These are phyloP conservation scores for Nematolebias whitei DNA, from an alignment of 2,113 vertebrate genomes.

Conservation along the genomic window DNA sequence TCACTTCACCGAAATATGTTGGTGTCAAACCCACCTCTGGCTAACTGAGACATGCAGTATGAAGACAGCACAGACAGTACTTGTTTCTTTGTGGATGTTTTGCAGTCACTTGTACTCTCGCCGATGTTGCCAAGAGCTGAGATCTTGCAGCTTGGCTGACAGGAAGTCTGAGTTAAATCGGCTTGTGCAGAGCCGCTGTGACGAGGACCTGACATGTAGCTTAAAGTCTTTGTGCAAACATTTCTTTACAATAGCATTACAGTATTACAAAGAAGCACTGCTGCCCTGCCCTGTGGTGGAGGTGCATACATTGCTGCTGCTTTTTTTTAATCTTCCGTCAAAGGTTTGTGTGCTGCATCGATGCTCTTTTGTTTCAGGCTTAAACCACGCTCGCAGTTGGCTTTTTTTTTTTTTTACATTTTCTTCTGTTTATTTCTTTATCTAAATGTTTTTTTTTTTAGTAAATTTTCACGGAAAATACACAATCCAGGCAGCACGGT, in stretches of 20 bases:
- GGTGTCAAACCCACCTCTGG: neutral
- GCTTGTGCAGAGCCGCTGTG: slow-evolving; percentile 42
- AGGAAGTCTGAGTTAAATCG: slow-evolving; percentile 18
- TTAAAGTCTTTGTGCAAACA: slow-evolving; percentile 50
- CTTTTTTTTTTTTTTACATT: slow-evolving; percentile 28
- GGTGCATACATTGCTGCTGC: neutral
- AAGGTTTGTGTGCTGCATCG: neutral
- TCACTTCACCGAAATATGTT: too few species aligned
- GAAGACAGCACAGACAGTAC: slow-evolving; percentile 1
- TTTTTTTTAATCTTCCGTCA: neutral
- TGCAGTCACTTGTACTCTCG: slow-evolving; percentile 8
- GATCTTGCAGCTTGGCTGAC: slow-evolving; percentile 38
- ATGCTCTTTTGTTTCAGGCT: neutral
- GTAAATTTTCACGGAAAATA: too few species aligned
- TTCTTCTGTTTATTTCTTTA: slow-evolving; percentile 14
- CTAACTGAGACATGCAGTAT: neutral
- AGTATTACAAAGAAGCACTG: slow-evolving; percentile 30
- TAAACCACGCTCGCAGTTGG: neutral
- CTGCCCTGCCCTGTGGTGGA: slow-evolving; percentile 17
- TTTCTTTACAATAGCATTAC: slow-evolving; percentile 41
- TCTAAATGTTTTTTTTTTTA: slow-evolving; percentile 55
- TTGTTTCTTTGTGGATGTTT: slow-evolving; percentile 6
- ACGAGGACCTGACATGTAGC: slow-evolving; percentile 44
- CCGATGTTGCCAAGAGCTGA: slow-evolving; percentile 23
- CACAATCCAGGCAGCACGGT: too few species aligned